Evolutionary conservation across 2,888 invertebrate genomes (phyloP), one percentile per base, ranked within the genome.

Genomic region (Cosmia pyralina): DNA sequence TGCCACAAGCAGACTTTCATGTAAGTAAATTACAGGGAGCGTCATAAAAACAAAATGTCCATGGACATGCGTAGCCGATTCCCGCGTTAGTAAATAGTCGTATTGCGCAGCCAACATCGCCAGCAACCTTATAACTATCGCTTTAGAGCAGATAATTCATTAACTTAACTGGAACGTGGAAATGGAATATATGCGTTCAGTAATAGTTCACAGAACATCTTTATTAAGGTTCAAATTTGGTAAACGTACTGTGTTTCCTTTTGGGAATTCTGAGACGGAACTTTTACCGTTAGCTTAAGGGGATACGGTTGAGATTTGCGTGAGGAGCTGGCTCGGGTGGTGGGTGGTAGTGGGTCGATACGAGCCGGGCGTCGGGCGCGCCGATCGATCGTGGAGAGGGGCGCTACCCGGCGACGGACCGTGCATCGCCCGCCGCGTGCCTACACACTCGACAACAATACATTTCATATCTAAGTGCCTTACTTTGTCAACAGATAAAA

Each of bases 1-100:
- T 75, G 69, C 64, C 73, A 62, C 66, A 53, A 65, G 46, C 75
- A 83, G 74, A 77, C 77, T 75, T 80, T 80, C 82, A 85, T 84
- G 78, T 83, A 82, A 82, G 81, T 79, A 81, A 85, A 88, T 89
- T 88, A 87, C 86, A 86, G 84, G 71, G 82, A 82, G 87, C 87
- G 87, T 88, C 88, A 88, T 90, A 90, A 92, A 92, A 92, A 92
- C 89, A 91, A 92, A 90, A 90, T 88, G 88, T 88, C 88, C 87
- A 87, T 87, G 94, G 95, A 95, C 96, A 96, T 96, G 96, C 96
- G 96, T 96, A 94, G 89, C 92, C 90, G 90, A 91, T 90, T 89
- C 89, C 88, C 88, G 84, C 89, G 90, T 88, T 88, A 87, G 85
- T 85, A 89, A n/a, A 91, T 83, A 86, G 90, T 86, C 89, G 85